These are phyloP conservation scores for Odontesthes bonariensis DNA, from an alignment of 2,113 vertebrate species.

Conservation along the genomic window DNA sequence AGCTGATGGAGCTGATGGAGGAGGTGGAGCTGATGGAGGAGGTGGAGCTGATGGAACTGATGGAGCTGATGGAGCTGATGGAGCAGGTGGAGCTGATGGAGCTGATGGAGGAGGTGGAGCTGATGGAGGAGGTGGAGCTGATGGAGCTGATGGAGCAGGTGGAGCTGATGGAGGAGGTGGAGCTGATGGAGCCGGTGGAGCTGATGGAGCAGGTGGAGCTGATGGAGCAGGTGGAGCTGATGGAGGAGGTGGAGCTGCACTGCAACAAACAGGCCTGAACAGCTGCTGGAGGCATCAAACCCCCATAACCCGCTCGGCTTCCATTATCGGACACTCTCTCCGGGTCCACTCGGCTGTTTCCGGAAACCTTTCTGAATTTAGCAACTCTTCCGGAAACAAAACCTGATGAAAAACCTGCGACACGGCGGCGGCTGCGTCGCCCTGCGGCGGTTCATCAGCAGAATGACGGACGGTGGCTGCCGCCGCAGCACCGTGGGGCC, in stretches of 20 bases:
- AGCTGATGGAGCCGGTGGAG: no score
- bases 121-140: no score
- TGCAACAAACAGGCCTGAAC: conserved; percentile 14
- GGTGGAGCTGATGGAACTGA: no score
- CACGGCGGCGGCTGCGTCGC: background rate
- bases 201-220: no score
- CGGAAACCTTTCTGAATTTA: rapidly evolving
- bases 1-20: no score
- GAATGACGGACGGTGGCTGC: background rate
- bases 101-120: no score
- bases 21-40: no score
- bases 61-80: no score
- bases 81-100: no score
- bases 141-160: no score
- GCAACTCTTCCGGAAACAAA: background rate
- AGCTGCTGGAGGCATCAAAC: conserved; percentile 9
- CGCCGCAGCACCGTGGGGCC: background rate
- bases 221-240: no score
- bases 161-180: no score
- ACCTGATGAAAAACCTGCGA: rapidly evolving
- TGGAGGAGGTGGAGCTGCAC: background rate
- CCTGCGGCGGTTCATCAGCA: background rate
- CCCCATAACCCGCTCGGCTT: background rate
- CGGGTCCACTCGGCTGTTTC: rapidly evolving
- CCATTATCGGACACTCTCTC: conserved; percentile 50